Percentiles rank a stretch among this genome's conserved stretches.
Conservation (phyloP, 30 jellyfish, hydroid and myxozoan genomes). For the Pseudorhiza aurosa region DNA sequence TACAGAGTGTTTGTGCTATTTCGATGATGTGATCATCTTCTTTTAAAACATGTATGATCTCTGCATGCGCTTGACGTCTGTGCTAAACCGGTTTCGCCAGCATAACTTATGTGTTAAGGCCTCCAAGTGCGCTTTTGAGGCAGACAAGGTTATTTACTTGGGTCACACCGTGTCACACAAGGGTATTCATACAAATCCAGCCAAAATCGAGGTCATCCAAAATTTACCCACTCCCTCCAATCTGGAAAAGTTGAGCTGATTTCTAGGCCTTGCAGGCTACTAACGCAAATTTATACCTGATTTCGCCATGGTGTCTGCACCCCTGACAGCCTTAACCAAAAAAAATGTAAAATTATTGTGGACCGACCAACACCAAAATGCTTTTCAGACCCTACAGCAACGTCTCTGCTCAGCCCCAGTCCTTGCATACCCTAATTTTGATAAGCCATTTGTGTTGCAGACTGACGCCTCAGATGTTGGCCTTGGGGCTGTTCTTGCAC, state of each 20-base stretch:
- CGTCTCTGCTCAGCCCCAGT: constrained; percentile 24
- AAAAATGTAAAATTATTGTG: constrained; percentile 5
- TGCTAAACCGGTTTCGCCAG: background rate
- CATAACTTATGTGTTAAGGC: constrained; percentile 32
- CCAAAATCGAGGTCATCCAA: too few species aligned
- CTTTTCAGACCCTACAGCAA: background rate
- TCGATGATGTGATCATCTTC: constrained; percentile 67
- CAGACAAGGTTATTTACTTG: too few species aligned
- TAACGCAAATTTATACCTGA: constrained; percentile 33
- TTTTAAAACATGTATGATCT: constrained; percentile 3
- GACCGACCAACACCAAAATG: constrained; percentile 1
- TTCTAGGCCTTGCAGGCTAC: constrained; percentile 34
- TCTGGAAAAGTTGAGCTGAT: constrained; percentile 12
- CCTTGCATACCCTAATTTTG: constrained; percentile 47
- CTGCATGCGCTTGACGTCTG: constrained; percentile 5
- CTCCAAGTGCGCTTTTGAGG: constrained; percentile 29
- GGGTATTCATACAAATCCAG: too few species aligned
- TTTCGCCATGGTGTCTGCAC: constrained; percentile 19
- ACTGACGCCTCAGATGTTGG: constrained; percentile 44
- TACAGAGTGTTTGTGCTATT: constrained; percentile 22
- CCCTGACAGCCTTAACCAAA: constrained; percentile 21
- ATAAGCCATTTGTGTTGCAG: constrained; percentile 11
- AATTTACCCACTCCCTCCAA: too few species aligned
- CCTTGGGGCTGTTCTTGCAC: constrained; percentile 38
- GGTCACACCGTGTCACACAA: too few species aligned